phyloP scores from a whole-genome alignment of 2,888 invertebrate species.

The Xylota segnis region DNA sequence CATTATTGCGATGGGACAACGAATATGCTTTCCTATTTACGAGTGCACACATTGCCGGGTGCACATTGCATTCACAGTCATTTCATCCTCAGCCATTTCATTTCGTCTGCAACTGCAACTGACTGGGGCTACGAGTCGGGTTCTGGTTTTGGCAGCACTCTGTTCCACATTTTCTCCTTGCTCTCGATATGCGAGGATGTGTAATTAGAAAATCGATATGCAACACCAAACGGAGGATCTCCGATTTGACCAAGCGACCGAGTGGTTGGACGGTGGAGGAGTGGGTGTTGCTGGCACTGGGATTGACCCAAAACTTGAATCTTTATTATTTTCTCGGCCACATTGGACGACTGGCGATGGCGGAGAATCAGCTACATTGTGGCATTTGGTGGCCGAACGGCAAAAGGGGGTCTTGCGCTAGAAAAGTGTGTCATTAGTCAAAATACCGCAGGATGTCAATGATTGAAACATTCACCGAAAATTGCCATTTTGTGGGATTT shows the following conservation, averaged over 20 bases:
- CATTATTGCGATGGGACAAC: slow-evolving; percentile 32
- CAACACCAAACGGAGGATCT: slow-evolving; percentile 13
- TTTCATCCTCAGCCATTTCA: slow-evolving; percentile 3
- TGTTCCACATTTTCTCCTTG: neutral
- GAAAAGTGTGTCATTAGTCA: slow-evolving; percentile 32
- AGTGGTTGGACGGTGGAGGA: neutral
- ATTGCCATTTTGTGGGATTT: slow-evolving; percentile 5
- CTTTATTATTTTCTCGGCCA: slow-evolving; percentile 20
- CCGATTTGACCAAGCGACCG: neutral
- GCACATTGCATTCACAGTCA: slow-evolving; percentile 10
- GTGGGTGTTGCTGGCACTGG: slow-evolving; percentile 3
- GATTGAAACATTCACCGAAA: slow-evolving; percentile 45
- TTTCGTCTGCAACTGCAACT: slow-evolving; percentile 3
- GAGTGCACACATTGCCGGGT: slow-evolving; percentile 5
- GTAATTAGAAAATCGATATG: slow-evolving; percentile 41
- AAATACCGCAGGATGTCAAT: slow-evolving; percentile 22
- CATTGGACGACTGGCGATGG: neutral
- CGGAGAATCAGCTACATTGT: slow-evolving; percentile 15
- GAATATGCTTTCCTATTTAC: slow-evolving; percentile 28
- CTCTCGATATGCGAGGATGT: neutral
- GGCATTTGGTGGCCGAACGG: neutral
- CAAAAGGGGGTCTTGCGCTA: neutral
- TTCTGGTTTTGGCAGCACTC: slow-evolving; percentile 19
- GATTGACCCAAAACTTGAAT: slow-evolving; percentile 48
- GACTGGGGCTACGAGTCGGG: slow-evolving; percentile 11